These are phyloP conservation scores for Anomalospiza imberbis DNA, from an alignment of 2,797 vertebrate species.

Conservation along the genomic window DNA sequence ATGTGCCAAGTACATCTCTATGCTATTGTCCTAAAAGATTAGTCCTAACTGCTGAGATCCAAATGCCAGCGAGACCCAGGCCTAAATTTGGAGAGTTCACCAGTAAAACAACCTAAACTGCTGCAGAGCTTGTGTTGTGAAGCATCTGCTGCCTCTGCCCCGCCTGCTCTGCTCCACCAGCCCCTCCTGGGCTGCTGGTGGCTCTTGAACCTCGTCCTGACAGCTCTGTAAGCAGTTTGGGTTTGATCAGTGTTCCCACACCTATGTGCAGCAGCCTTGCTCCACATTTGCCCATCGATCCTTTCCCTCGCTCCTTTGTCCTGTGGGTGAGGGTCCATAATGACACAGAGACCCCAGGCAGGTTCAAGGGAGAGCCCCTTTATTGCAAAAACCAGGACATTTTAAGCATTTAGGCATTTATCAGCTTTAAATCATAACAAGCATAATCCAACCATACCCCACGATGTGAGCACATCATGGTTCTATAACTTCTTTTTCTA, in stretches of 20 bases:
- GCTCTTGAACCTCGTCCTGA: neutral
- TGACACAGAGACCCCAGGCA: neutral
- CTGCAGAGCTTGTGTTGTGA: neutral
- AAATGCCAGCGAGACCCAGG: neutral
- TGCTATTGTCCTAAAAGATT: neutral
- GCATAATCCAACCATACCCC: neutral
- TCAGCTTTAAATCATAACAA: neutral
- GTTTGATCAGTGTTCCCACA: neutral
- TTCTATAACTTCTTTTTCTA: neutral
- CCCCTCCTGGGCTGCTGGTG: neutral
- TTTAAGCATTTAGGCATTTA: neutral
- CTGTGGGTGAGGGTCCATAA: neutral
- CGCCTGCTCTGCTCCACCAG: neutral
- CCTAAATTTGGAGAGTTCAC: neutral
- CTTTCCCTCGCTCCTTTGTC: neutral
- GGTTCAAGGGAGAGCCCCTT: neutral
- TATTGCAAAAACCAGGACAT: neutral
- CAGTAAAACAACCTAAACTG: neutral
- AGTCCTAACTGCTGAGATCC: neutral
- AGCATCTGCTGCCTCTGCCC: neutral
- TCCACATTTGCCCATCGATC: accelerated
- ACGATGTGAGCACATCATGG: accelerated
- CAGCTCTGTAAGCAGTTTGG: neutral
- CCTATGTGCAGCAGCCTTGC: accelerated
- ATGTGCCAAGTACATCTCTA: neutral